Base-by-base conservation (phyloP, 1,140 invertebrate species). In the Sitodiplosis mosellana region DNA sequence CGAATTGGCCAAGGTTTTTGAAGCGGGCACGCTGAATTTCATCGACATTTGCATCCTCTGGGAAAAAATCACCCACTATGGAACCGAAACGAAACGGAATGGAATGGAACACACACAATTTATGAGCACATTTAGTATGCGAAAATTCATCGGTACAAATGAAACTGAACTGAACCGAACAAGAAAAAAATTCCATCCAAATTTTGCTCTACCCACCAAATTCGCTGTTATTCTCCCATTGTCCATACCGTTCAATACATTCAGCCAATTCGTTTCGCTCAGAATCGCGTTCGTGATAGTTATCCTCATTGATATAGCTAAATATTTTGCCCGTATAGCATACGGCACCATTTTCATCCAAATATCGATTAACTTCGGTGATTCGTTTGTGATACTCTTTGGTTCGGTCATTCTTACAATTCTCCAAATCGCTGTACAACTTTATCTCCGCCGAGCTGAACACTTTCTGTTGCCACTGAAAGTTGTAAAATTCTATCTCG, bases 391-490 rank as follows among this genome's bases (percentile, higher is more conserved):
- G 53, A 38, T 64, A 63, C 45, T 55, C 52, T 19, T 54, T 56
- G n/a, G 61, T 57, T 38, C 49, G 7, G 1, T 54, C 49, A 0
- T 46, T 53, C 2, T 40, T 40, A 18, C 59, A 60, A n/a, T 53
- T 48, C 1, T 49, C 43, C 2, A 37, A 15, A 36, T 59, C 54
- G 2, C 46, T 45, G 33, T 57, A 57, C 2, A 52, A 51, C 27
- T 57, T 45, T 21, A 56, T 17, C 42, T 64, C 61, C 2, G 17
- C 15, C 6, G 46, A 48, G 44, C 61, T 63, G 2, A 64, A 51
- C 37, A 51, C 38, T 47, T 64, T 64, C 22, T 64, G 52, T 47
- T 64, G 61, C 61, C 61, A 64, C 14, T 55, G 56, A 1, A 37
- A 40, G 48, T 15, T 34, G 12, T 33, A 17, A 18, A 12, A 34